These are phyloP conservation scores for Leptodactylus fallax DNA, from an alignment of 2,797 vertebrate genomes.

Conservation along the genomic window DNA sequence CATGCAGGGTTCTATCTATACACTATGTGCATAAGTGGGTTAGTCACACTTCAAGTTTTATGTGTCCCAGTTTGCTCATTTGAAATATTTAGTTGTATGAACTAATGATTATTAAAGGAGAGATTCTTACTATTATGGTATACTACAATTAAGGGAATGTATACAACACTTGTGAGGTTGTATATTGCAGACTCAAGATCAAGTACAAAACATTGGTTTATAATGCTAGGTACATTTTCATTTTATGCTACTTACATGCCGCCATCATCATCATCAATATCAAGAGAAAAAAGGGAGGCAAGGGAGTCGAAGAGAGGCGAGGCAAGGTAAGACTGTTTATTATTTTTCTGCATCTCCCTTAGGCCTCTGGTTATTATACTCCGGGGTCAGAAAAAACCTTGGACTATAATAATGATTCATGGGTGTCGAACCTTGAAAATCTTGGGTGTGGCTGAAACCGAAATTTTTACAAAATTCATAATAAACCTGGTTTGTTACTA, in stretches of 20 bases:
- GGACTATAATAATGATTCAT: too few relatives aligned
- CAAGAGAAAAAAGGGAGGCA: background rate
- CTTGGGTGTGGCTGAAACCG: too few relatives aligned
- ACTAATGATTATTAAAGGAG: background rate
- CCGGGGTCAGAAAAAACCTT: too few relatives aligned
- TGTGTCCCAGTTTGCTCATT: background rate
- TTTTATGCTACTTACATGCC: background rate
- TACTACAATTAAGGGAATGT: background rate
- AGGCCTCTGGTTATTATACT: too few relatives aligned
- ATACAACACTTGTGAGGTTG: background rate
- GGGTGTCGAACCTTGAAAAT: too few relatives aligned
- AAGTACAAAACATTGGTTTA: background rate
- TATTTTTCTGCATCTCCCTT: too few relatives aligned
- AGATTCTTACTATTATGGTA: background rate
- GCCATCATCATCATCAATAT: background rate
- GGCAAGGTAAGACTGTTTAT: too few relatives aligned
- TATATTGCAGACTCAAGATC: background rate
- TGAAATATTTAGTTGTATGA: conserved; percentile 4
- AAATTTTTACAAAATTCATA: too few relatives aligned
- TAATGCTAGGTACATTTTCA: conserved; percentile 10
- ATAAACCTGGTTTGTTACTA: too few relatives aligned
- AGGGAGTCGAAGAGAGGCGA: too few relatives aligned
- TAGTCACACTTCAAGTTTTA: background rate
- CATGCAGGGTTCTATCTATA: too few relatives aligned
- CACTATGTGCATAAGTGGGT: background rate